These are phyloP conservation scores for Oithona nana DNA, from an alignment of 2,888 invertebrate species.

Conservation along the genomic window DNA sequence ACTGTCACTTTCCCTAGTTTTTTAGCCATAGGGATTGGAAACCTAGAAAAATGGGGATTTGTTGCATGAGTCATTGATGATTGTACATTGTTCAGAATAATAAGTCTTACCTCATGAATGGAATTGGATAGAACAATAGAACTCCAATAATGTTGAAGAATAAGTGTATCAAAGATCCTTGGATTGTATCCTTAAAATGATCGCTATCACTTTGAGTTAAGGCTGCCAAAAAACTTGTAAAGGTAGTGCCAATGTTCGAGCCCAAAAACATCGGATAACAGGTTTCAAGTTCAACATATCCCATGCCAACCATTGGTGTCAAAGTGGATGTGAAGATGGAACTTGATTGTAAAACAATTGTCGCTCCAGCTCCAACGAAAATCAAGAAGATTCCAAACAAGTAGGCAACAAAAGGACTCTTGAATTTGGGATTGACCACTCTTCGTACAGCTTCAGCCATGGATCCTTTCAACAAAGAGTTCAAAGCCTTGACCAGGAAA, in stretches of 20 bases:
- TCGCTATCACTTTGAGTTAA: conserved; percentile 27
- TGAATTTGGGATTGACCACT: conserved; percentile 1
- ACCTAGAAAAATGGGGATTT: too few relatives aligned
- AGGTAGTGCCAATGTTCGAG: conserved; percentile 38
- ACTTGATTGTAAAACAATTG: conserved; percentile 37
- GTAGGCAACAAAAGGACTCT: neutral
- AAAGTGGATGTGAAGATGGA: conserved; percentile 39
- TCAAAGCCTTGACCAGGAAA: conserved; percentile 33
- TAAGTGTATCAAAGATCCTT: conserved; percentile 36
- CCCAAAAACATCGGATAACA: conserved; percentile 38
- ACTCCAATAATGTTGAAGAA: conserved; percentile 37
- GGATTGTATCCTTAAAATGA: conserved; percentile 25
- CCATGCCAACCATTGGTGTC: conserved; percentile 38
- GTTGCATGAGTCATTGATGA: too few relatives aligned
- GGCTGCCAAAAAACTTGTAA: conserved; percentile 35
- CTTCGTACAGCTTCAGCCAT: neutral
- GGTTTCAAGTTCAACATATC: conserved; percentile 33
- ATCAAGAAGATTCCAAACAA: conserved; percentile 34
- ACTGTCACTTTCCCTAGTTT: conserved; percentile 34
- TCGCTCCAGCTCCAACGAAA: conserved; percentile 33
- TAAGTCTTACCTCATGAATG: conserved; percentile 33
- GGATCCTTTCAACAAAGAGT: conserved; percentile 26
- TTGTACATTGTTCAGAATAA: too few relatives aligned
- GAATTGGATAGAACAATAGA: conserved; percentile 35
- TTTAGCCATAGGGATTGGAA: conserved; percentile 33